Evolutionary conservation across 2,113 vertebrate genomes (phyloP), one percentile per base, ranked within the genome.

Genomic region (Coryphaenoides rupestris): DNA sequence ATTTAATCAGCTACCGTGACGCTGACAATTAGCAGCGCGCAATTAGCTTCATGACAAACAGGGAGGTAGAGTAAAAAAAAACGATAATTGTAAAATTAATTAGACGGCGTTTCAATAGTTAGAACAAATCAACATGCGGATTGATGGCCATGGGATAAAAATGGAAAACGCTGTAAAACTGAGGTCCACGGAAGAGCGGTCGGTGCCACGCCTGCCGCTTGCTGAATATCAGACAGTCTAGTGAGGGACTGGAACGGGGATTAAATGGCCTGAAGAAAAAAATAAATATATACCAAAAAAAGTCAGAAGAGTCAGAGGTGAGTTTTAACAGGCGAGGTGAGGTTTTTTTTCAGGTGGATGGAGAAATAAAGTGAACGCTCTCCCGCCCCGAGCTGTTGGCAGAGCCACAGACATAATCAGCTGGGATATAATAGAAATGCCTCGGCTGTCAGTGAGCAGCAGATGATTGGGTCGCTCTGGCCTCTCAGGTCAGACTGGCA

Each of bases 371-470:
- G 21, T 55, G 53, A 22, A 55, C 3, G 19, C 21, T 55, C 21
- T 21, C 72, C 69, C 61, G 68, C 70, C 68, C 49, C 15, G 7
- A 59, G 70, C 63, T 52, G 60, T 66, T 77, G 63, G 66, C 66
- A 47, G 62, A 21, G 45, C 26, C 21, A 53, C 2, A 33, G 21
- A 67, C 78, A 77, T 67, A 80, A 76, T 78, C 79, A 77, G 68
- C 60, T 57, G 53, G 78, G 76, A 69, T 76, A 59, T 76, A 68
- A 79, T 68, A 73, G 67, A 77, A 80, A 74, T 70, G 61, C 74
- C 64, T 69, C 2, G 19, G 47, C 68, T 75, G 62, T 83, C 78
- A 68, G 69, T 19, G 2, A 58, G 63, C 67, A 72, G 69, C 67
- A 72, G 69, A 75, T 64, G 73, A 65, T 77, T 70, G 47, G 66